Evolutionary conservation across 2,113 vertebrate species (phyloP).

Genomic region (Brachyhypopomus occidentalis): DNA sequence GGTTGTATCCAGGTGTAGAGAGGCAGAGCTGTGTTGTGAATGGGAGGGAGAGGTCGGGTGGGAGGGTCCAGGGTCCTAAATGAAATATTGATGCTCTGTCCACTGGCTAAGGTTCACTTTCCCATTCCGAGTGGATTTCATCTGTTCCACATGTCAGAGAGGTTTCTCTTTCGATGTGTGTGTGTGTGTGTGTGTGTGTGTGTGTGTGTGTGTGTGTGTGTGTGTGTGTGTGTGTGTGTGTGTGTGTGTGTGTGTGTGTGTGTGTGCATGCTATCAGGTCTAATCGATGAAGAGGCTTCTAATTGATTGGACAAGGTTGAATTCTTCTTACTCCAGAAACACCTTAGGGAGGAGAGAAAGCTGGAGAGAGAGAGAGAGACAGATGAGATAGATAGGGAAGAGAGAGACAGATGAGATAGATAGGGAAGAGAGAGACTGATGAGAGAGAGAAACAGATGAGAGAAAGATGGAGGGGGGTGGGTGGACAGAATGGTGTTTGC

Average conservation of each 20-base stretch:
- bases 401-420: background rate
- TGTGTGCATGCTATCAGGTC: background rate
- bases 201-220: slow-evolving; percentile 11
- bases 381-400: background rate
- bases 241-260: slow-evolving; percentile 1
- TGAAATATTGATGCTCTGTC: background rate
- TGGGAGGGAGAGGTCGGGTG: background rate
- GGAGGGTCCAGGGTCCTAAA: background rate
- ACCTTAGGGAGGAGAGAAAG: background rate
- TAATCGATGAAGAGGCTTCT: slow-evolving; percentile 31
- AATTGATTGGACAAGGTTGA: slow-evolving; percentile 39
- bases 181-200: slow-evolving; percentile 3
- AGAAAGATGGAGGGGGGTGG: background rate
- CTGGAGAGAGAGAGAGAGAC: background rate
- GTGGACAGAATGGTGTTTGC: background rate
- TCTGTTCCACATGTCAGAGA: background rate
- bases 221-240: slow-evolving; percentile 10
- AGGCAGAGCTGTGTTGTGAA: no score
- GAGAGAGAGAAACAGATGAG: background rate
- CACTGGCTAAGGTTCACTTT: background rate
- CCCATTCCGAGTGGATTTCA: background rate
- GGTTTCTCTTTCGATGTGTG: background rate
- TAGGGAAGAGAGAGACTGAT: no score
- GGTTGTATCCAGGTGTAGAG: no score
- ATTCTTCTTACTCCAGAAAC: slow-evolving; percentile 29